phyloP scores from a whole-genome alignment of 2,113 vertebrate species.

The Meriones unguiculatus region DNA sequence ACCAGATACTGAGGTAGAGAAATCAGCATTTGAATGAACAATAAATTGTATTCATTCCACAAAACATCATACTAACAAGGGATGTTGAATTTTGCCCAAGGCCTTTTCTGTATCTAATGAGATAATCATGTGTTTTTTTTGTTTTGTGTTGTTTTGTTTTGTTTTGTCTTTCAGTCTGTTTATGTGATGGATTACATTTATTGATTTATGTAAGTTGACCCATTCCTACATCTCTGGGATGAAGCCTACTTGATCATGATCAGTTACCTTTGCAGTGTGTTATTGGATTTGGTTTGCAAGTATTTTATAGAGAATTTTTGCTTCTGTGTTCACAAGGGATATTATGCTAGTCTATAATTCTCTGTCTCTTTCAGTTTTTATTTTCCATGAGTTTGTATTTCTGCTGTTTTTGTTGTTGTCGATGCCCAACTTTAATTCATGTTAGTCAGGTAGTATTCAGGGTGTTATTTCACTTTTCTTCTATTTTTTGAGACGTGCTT shows the following conservation, averaged over 20 bases:
- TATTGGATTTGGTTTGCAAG: background rate
- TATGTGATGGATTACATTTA: background rate
- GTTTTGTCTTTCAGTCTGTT: background rate
- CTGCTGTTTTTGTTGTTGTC: background rate
- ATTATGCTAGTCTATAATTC: background rate
- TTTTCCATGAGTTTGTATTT: background rate
- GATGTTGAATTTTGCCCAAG: background rate
- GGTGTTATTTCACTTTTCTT: background rate
- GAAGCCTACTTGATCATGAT: background rate
- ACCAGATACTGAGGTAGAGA: too few species aligned
- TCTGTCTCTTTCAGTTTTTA: background rate
- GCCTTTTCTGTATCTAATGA: background rate
- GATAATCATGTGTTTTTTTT: background rate
- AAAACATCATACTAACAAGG: too few species aligned
- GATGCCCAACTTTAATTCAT: background rate
- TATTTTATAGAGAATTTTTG: background rate
- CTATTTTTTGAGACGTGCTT: background rate
- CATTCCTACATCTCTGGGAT: background rate
- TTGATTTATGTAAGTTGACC: background rate
- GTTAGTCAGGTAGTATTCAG: background rate
- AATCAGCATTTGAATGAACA: too few species aligned
- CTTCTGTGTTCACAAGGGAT: background rate
- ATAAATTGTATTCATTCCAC: too few species aligned
- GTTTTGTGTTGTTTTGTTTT: background rate
- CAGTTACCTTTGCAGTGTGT: background rate